Evolutionary conservation across 2,113 vertebrate species (phyloP).

Genomic region (Lucifuga dentata): DNA sequence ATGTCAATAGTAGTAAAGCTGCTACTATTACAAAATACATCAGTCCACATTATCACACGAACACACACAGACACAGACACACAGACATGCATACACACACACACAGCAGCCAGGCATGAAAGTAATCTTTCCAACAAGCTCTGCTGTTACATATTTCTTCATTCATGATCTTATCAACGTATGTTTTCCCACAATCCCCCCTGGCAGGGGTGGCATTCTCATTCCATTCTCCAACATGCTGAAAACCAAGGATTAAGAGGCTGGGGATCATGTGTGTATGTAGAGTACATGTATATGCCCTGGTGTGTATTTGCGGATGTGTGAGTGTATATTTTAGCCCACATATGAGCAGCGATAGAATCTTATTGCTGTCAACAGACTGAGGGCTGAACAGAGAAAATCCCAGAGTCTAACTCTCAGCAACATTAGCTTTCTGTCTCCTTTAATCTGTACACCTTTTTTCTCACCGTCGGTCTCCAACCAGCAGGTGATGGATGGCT

Average conservation of each 20-base stretch:
- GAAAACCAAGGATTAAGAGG: conserved; percentile 65
- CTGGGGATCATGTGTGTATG: conserved; percentile 11
- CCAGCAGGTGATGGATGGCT: conserved; percentile 60
- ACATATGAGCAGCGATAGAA: conserved; percentile 67
- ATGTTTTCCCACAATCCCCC: conserved; percentile 31
- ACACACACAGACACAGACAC: conserved; percentile 9
- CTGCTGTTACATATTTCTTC: conserved; percentile 31
- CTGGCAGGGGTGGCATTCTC: conserved; percentile 35
- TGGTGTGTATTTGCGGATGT: not conserved
- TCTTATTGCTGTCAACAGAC: conserved; percentile 64
- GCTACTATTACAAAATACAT: not conserved
- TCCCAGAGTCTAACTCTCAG: conserved; percentile 28
- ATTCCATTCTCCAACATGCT: conserved; percentile 57
- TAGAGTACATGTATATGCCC: conserved; percentile 1
- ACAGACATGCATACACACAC: not conserved
- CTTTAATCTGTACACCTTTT: conserved; percentile 58
- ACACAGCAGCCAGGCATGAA: conserved; percentile 22
- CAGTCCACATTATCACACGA: conserved; percentile 12
- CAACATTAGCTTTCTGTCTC: conserved; percentile 38
- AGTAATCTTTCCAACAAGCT: not conserved
- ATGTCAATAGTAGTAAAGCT: not conserved
- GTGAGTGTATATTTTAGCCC: conserved; percentile 24
- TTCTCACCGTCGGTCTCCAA: conserved; percentile 43
- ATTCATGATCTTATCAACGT: conserved; percentile 58
- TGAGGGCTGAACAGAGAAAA: conserved; percentile 57